phyloP scores from a whole-genome alignment of 2,888 invertebrate species.

The Ophion ellenae region DNA sequence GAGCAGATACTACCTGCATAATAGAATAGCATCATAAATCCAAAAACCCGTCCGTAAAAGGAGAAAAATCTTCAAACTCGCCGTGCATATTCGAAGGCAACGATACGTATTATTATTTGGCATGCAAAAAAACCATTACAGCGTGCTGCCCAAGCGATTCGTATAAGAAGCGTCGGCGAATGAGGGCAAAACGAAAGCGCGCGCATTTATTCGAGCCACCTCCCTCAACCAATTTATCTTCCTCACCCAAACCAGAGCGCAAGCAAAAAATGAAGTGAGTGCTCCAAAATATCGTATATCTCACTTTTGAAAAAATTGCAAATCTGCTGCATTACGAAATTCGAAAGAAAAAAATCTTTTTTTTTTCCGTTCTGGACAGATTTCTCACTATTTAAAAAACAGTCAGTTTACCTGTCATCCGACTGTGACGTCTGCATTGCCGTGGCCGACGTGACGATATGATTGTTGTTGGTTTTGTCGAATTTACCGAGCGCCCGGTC shows the following conservation, averaged over 20 bases:
- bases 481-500: conserved; percentile 86
- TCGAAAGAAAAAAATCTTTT: not conserved
- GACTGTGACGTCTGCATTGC: conserved; percentile 82
- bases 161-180: conserved; percentile 16
- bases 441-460: conserved; percentile 76
- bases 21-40: not conserved
- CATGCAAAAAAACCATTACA: conserved; percentile 12
- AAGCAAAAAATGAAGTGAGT: not conserved
- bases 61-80: not conserved
- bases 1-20: not conserved
- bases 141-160: conserved; percentile 9
- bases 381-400: not conserved
- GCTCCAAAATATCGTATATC: not conserved
- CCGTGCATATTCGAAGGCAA: not conserved
- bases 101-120: not conserved
- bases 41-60: not conserved
- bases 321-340: not conserved
- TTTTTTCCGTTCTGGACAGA: not conserved
- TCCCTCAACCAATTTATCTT: not conserved
- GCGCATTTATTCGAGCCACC: not conserved
- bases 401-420: conserved; percentile 83
- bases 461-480: conserved; percentile 80
- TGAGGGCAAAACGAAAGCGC: not conserved
- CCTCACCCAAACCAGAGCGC: not conserved
- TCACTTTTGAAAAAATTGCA: not conserved